Evolutionary conservation across 2,113 vertebrate species (phyloP).

Genomic region (Holacanthus passer): DNA sequence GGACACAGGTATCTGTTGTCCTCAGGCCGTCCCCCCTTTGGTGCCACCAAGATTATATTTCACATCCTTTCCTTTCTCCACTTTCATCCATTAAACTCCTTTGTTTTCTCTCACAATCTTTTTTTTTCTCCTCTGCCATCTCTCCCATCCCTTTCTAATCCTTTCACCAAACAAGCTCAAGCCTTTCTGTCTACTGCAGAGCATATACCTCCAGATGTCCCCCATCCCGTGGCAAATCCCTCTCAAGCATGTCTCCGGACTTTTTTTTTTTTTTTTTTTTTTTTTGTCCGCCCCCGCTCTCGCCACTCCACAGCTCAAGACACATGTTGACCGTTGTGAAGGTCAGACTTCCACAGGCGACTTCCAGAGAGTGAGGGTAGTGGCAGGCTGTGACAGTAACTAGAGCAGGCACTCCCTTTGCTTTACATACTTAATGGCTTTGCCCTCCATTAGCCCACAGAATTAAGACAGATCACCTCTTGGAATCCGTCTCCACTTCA

Average conservation of each 20-base stretch:
- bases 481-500: slow-evolving; percentile 36
- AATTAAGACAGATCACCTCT: slow-evolving; percentile 83
- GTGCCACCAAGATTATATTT: slow-evolving; percentile 25
- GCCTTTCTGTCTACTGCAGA: slow-evolving; percentile 46
- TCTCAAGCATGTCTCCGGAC: slow-evolving; percentile 27
- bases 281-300: background rate
- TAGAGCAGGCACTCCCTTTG: slow-evolving; percentile 68
- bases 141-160: slow-evolving; percentile 35
- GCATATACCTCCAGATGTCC: slow-evolving; percentile 37
- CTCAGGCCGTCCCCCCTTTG: slow-evolving; percentile 39
- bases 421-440: slow-evolving; percentile 79
- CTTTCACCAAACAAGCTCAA: slow-evolving; percentile 55
- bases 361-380: slow-evolving; percentile 16
- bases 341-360: slow-evolving; percentile 65
- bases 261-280: no score
- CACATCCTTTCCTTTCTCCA: slow-evolving; percentile 32
- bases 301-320: slow-evolving; percentile 16
- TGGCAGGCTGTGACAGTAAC: slow-evolving; percentile 69
- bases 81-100: slow-evolving; percentile 33
- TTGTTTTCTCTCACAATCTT: slow-evolving; percentile 17
- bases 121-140: slow-evolving; percentile 7
- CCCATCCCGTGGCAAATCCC: slow-evolving; percentile 51
- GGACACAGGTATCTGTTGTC: slow-evolving; percentile 49
- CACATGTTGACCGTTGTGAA: slow-evolving; percentile 55
- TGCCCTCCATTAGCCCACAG: slow-evolving; percentile 80